Base-by-base conservation (phyloP, 2,797 vertebrate species). In the Sebastes matsubarae region DNA sequence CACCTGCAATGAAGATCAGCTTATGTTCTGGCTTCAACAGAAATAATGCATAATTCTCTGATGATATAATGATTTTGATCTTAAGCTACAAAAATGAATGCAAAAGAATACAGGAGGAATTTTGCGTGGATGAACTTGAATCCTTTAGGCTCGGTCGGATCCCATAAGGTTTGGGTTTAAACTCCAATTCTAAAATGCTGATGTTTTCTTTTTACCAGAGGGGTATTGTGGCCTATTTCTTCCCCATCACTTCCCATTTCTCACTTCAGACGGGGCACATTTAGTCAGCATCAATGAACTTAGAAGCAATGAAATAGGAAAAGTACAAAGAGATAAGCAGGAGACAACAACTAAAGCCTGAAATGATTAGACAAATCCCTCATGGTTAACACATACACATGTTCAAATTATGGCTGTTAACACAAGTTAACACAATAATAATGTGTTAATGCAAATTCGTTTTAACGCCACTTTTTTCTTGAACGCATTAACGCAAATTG, bases 161-260 rank as follows among this genome's bases (percentile, higher is more conserved):
- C 75, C 61, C 34, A 50, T 68, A 64, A 11, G 50, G 24, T 81
- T 67, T 72, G 24, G 6, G 8, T 79, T 7, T 29, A 65, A 80
- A 72, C 32, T 79, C 54, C 10, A 54, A 55, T 63, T 75, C 30
- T 30, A 61, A 77, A 72, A 65, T 77, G 65, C 50, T 78, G 36
- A 68, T 63, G 27, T 20, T 55, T 38, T 77, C 65, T 68, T 82
- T 83, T 75, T 55, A 69, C 57, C 25, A 38, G 36, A 78, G 74
- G 68, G 52, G 14, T 30, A 60, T 18, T 68, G 10, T 75, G 72
- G 67, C 70, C 55, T 73, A 52, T 74, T 80, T 79, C 54, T 75
- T 67, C 9, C 34, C 46, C 58, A 70, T 67, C 70, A 60, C 46
- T 80, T 77, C n/a, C 64, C 38, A 72, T 80, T 65, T 73, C 27